These are phyloP conservation scores for Ophioninae sp. DNA, from an alignment of 2,888 invertebrate species.

Conservation along the genomic window DNA sequence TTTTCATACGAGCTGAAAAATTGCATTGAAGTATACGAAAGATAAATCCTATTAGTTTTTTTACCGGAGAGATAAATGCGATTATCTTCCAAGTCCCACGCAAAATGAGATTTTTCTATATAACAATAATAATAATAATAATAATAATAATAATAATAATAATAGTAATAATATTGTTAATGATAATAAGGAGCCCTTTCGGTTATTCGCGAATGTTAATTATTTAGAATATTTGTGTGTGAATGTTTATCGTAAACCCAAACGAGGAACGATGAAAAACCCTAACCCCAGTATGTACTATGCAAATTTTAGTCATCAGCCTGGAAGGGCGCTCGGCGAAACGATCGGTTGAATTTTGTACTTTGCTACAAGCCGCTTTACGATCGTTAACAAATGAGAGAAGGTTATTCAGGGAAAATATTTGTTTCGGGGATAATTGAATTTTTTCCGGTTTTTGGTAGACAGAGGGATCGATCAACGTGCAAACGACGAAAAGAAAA, in stretches of 20 bases:
- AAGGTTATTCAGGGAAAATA: neutral
- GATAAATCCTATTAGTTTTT: neutral
- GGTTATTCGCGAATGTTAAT: conserved; percentile 26
- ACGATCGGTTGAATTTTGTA: conserved; percentile 75
- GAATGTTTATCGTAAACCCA: conserved; percentile 19
- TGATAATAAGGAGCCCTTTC: conserved; percentile 17
- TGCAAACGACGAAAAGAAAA: conserved; percentile 18
- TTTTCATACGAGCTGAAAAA: conserved; percentile 9
- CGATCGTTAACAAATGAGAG: conserved; percentile 26
- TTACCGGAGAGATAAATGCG: conserved; percentile 6
- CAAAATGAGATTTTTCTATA: conserved; percentile 13
- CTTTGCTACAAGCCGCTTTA: conserved; percentile 63
- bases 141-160: conserved; percentile 20
- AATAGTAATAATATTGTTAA: conserved; percentile 7
- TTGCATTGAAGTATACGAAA: conserved; percentile 17
- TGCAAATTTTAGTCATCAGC: neutral
- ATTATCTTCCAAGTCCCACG: conserved; percentile 1
- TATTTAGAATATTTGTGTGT: conserved; percentile 43
- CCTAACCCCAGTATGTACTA: neutral
- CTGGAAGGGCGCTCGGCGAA: conserved; percentile 47
- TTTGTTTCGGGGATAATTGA: conserved; percentile 1
- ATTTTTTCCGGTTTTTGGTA: neutral
- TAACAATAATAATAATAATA: conserved; percentile 21
- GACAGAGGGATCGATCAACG: conserved; percentile 28
- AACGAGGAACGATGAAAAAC: conserved; percentile 25